Conservation (phyloP, 2,888 invertebrate genomes). For the Amorpha juglandis region DNA sequence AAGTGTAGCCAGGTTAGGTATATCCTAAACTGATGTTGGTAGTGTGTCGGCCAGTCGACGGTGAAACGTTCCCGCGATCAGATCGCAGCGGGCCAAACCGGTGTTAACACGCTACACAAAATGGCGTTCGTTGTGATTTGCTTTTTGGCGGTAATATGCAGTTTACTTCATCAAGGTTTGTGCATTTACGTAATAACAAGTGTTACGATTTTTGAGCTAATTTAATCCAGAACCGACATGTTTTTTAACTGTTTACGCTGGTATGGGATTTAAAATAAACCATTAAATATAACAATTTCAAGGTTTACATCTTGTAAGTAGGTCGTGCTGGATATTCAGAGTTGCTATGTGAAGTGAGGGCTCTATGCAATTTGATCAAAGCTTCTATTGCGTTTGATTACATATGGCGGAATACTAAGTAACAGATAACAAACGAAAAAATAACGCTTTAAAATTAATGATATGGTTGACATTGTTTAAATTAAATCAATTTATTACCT, state of each 20-base stretch:
- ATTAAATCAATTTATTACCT: too few species aligned
- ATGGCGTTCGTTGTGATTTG: constrained; percentile 65
- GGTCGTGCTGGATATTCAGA: neutral
- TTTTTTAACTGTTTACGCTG: neutral
- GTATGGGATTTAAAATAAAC: constrained; percentile 4
- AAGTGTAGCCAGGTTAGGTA: constrained; percentile 53
- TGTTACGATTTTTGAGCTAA: neutral
- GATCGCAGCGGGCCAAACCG: constrained; percentile 57
- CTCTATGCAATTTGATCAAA: neutral
- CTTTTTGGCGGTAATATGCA: constrained; percentile 75
- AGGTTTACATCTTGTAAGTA: neutral
- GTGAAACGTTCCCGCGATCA: constrained; percentile 49
- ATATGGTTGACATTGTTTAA: too few species aligned
- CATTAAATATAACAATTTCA: constrained; percentile 15
- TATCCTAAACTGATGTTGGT: constrained; percentile 33
- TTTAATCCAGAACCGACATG: neutral
- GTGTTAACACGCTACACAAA: constrained; percentile 49
- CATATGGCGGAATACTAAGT: neutral
- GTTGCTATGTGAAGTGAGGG: neutral
- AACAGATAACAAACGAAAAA: neutral
- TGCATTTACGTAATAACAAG: constrained; percentile 32
- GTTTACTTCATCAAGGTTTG: constrained; percentile 79
- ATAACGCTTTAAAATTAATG: too few species aligned
- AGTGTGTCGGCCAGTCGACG: constrained; percentile 39
- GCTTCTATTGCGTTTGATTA: neutral